Conservation (phyloP, 53 echinoderm and acorn worm genomes). For the Paracentrotus lividus region DNA sequence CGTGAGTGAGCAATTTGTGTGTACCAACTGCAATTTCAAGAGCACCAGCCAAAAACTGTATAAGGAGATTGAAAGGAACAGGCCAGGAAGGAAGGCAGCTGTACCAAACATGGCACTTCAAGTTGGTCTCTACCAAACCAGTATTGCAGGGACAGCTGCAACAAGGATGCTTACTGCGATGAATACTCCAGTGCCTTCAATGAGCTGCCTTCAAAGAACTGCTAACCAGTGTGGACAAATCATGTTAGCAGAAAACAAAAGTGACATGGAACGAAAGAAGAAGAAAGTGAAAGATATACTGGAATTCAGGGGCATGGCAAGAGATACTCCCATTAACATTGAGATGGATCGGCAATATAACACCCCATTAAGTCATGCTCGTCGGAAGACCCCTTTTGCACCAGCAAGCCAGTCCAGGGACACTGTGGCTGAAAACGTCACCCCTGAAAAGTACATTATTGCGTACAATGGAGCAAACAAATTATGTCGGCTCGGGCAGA, state of each 20-base stretch:
- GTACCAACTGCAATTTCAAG: background rate
- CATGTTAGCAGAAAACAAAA: background rate
- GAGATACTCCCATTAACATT: background rate
- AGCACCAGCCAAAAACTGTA: background rate
- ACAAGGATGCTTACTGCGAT: slow-evolving; percentile 42
- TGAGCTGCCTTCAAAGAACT: background rate
- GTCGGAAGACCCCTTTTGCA: background rate
- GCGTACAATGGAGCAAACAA: background rate
- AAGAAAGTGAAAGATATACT: background rate
- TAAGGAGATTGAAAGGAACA: background rate
- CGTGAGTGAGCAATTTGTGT: background rate
- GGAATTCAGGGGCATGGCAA: background rate
- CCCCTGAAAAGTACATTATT: background rate
- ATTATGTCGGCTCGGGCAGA: background rate
- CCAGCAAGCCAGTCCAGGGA: background rate
- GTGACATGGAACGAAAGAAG: background rate
- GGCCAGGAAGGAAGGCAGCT: background rate
- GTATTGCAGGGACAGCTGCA: slow-evolving; percentile 28
- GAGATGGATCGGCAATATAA: background rate
- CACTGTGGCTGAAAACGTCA: background rate
- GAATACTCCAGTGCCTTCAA: slow-evolving; percentile 2
- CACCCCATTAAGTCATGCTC: background rate
- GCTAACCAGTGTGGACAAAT: background rate
- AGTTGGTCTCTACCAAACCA: slow-evolving; percentile 55
- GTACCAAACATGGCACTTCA: slow-evolving; percentile 55